Evolutionary conservation across 2,113 vertebrate species (phyloP), one percentile per base, ranked within the genome.

Genomic region (Pimephales promelas): DNA sequence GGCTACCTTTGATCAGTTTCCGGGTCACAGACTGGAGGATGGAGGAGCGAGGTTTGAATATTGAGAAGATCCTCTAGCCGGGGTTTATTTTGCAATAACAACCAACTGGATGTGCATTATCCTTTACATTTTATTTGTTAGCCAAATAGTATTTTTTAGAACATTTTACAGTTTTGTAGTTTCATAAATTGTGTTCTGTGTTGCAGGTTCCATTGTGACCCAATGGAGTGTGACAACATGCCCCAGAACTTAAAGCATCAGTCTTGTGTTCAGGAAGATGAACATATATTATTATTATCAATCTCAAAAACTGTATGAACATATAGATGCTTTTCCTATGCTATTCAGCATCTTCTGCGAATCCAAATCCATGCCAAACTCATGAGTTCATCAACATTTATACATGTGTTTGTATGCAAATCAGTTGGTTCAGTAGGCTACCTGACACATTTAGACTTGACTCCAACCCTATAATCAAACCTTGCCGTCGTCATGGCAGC

Each of bases 401-500:
- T 71, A 71, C 4, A 75, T 20, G 22, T 31, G 2, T 75, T 52
- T 75, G 18, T 61, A 62, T 62, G 36, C n/a, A 61, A 28, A 79
- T 79, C 2, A 57, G n/a, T 24, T 24, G 40, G 62, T 73, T 79
- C 56, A 28, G 45, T 75, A 72, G 64, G 40, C 56, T 85, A 79
- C 43, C 72, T 54, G 47, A 49, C 18, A 40, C 31, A 57, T 77
- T 31, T 54, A 9, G 73, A 68, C 43, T 82, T 45, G 45, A 84
- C 54, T 73, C 28, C 56, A 79, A 45, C 56, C 79, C 79, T 75
- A 59, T 80, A 85, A 87, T 85, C 83, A 87, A 68, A 49, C 28
- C 28, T 74, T 10, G 20, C 40, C 16, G 80, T 88, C 62, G 62
- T 72, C 83, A 88, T 88, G 85, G 87, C 76, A 86, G 82, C 87